Percentiles rank a stretch among this genome's conserved stretches.
Evolutionary conservation across 2,888 invertebrate species (phyloP).

Genomic region (Bellardia pandia): DNA sequence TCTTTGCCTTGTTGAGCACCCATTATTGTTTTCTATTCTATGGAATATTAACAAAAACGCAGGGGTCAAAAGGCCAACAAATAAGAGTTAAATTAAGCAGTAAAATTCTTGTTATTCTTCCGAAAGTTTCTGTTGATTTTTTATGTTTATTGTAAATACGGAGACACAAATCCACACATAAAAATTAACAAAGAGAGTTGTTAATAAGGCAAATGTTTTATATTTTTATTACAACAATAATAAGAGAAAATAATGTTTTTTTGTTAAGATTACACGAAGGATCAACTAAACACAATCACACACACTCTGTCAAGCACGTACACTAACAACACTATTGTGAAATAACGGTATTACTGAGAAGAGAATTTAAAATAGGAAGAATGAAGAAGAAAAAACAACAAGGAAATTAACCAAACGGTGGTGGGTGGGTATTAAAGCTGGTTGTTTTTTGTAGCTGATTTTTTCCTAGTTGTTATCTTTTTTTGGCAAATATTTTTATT

Average conservation of each 20-base stretch:
- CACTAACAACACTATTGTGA: constrained; percentile 1
- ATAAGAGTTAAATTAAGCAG: background rate
- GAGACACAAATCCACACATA: background rate
- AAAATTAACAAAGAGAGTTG: background rate
- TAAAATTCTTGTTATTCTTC: constrained; percentile 28
- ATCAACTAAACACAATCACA: constrained; percentile 35
- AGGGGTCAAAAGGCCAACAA: constrained; percentile 35
- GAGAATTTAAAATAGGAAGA: constrained; percentile 3
- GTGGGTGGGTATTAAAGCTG: constrained; percentile 52
- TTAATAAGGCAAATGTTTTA: background rate
- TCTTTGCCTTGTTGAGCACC: constrained; percentile 98
- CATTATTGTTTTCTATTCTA: constrained; percentile 85
- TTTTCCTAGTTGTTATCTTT: background rate
- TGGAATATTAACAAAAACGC: background rate
- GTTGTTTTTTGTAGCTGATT: background rate
- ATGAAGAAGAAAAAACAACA: constrained; percentile 20
- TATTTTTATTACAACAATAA: background rate
- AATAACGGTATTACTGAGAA: constrained; percentile 40
- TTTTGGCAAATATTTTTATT: background rate
- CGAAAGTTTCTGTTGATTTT: background rate
- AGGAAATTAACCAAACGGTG: constrained; percentile 28
- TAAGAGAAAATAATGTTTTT: background rate
- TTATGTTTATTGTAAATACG: constrained; percentile 2
- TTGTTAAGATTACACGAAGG: constrained; percentile 56
- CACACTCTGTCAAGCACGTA: background rate